Evolutionary conservation across 35 echinoderm and acorn worm species (phyloP), one percentile per base, ranked within the genome.

Genomic region (Eucidaris tribuloides): DNA sequence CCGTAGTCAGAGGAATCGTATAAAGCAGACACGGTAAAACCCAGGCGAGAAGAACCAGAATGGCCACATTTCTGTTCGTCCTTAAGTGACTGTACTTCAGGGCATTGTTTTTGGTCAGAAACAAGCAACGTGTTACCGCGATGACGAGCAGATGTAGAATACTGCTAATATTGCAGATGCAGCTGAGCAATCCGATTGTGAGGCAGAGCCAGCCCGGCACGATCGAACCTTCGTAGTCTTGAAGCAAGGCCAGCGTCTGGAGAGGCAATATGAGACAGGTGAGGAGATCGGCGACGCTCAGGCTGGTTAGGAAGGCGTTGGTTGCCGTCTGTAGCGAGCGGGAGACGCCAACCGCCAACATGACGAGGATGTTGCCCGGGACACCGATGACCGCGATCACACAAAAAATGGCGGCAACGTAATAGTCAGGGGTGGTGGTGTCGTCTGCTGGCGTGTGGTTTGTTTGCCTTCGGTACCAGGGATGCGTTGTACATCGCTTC

Each of bases 291-390:
- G 72, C 25, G 7, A 43, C 40, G 3, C 5, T 27, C 2, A 78
- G 32, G 28, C 72, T 78, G 72, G 72, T 46, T 15, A 78, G 15
- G 11, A 78, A 78, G 6, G 42, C 72, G 32, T 78, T 78, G 4
- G 72, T 78, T 2, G 72, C 36, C 28, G 72, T 45, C 42, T 78
- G 72, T 5, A 78, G 72, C 15, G 36, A 42, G 2, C 42, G 37
- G 7, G 72, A 78, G 13, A 78, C 11, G 28, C 15, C 18, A 3
- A 78, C 72, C 2, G 72, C 37, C 20, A 46, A 25, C 15, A 78
- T 78, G 17, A 78, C 43, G 37, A 78, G 36, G 14, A 20, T 15
- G 72, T 78, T 78, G 23, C 72, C 72, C 13, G 32, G 3, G 40
- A 78, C 6, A 45, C 72, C 72, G 18, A 27, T 78, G 2, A 78